These are phyloP conservation scores for Aphelenchoides avenae DNA, from an alignment of 1,140 invertebrate species.

Conservation along the genomic window DNA sequence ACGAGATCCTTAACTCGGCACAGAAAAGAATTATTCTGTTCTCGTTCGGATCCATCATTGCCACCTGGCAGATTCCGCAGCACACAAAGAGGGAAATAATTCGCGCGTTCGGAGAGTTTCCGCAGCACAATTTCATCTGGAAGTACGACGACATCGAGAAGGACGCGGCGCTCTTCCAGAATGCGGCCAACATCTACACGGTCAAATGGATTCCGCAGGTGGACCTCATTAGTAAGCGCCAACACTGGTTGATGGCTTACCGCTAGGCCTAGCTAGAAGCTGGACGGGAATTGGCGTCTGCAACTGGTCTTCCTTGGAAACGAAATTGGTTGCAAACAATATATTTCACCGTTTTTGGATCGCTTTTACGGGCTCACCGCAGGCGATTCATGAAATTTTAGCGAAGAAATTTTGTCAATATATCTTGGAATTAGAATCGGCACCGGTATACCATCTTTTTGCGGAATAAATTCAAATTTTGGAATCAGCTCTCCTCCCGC, in stretches of 20 bases:
- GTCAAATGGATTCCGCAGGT: conserved; percentile 36
- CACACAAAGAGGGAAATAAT: conserved; percentile 17
- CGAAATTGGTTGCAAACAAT: no score
- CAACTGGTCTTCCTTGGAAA: no score
- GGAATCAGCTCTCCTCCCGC: no score
- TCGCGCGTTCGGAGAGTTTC: conserved; percentile 27
- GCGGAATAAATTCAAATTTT: no score
- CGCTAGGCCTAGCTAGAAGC: no score
- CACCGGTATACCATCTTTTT: no score
- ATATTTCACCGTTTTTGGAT: no score
- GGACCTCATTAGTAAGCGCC: conserved; percentile 26
- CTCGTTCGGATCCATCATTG: conserved; percentile 40
- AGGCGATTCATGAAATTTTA: not conserved
- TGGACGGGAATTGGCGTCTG: no score
- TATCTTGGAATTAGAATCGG: no score
- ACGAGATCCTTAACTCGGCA: conserved; percentile 16
- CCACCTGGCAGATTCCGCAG: conserved; percentile 25
- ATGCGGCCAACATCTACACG: conserved; percentile 19
- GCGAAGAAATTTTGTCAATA: no score
- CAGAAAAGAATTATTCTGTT: conserved; percentile 31
- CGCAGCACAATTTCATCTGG: conserved; percentile 39
- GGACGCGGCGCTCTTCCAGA: conserved; percentile 15
- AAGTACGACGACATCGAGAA: conserved; percentile 34
- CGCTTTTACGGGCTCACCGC: not conserved
- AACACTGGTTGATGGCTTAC: no score